Evolutionary conservation across 2,113 vertebrate genomes (phyloP).

Genomic region (Epinephelus moara): DNA sequence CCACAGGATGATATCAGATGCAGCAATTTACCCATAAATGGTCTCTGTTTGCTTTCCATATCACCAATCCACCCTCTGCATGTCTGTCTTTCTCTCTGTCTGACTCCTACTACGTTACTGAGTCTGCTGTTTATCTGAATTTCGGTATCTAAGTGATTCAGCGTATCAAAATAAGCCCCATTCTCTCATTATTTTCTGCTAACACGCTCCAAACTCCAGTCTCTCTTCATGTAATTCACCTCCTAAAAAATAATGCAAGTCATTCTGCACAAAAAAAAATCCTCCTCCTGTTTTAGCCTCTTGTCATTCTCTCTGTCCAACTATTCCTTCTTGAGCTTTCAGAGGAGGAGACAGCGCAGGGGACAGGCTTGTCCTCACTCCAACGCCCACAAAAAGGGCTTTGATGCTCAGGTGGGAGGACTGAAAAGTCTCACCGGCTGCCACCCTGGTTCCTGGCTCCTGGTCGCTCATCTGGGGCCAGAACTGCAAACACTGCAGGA

Average conservation of each 20-base stretch:
- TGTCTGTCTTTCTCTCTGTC: not conserved
- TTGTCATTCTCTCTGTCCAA: conserved; percentile 10
- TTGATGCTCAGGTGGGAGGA: conserved; percentile 57
- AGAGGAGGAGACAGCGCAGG: conserved; percentile 19
- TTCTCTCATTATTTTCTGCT: not conserved
- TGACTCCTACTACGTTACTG: not conserved
- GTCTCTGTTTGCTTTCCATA: not conserved
- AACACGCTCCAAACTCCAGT: not conserved
- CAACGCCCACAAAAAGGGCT: conserved; percentile 45
- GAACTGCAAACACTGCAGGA: conserved; percentile 54
- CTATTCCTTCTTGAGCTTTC: conserved; percentile 26
- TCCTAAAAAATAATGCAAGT: conserved; percentile 29
- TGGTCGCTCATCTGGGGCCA: conserved; percentile 50
- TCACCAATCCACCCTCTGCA: not conserved
- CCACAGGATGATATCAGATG: conserved; percentile 17
- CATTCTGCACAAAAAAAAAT: not conserved
- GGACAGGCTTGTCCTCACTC: conserved; percentile 43
- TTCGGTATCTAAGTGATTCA: not conserved
- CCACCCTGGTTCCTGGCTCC: conserved; percentile 54
- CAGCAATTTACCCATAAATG: conserved; percentile 19
- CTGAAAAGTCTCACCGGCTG: conserved; percentile 50
- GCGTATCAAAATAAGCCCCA: not conserved
- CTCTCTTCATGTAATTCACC: not conserved
- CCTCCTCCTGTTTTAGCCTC: not conserved
- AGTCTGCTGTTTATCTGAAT: not conserved